Percentiles rank a stretch among this genome's conserved stretches.
phyloP scores from a whole-genome alignment of 2,888 invertebrate genomes.

The Lasioglossum zephyrum region DNA sequence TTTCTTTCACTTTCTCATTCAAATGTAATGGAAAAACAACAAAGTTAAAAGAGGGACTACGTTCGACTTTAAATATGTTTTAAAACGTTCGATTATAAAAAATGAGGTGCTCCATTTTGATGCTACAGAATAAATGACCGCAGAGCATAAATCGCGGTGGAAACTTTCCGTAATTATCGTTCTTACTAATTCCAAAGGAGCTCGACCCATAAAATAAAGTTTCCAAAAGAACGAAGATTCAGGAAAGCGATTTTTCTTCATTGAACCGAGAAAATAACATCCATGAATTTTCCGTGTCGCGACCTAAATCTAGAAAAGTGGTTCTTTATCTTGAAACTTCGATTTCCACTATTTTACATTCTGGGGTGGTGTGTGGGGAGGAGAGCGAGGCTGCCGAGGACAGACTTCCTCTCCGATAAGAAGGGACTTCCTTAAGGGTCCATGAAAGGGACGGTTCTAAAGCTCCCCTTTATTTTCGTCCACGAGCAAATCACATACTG shows the following conservation, averaged over 20 bases:
- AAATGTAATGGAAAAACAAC: no score
- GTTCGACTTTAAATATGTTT: no score
- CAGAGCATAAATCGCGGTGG: background rate
- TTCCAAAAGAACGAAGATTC: background rate
- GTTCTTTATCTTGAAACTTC: background rate
- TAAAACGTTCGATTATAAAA: no score
- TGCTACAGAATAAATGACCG: background rate
- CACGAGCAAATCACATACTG: constrained; percentile 40
- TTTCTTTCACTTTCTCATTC: no score
- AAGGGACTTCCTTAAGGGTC: constrained; percentile 24
- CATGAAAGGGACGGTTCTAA: background rate
- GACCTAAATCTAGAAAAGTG: constrained; percentile 5
- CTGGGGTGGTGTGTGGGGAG: background rate
- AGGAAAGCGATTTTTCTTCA: background rate
- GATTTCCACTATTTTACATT: constrained; percentile 8
- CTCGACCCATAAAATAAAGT: background rate
- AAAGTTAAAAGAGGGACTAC: no score
- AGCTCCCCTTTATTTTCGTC: constrained; percentile 46
- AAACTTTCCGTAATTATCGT: background rate
- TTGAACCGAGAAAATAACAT: background rate
- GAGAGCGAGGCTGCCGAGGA: background rate
- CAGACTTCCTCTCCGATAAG: background rate
- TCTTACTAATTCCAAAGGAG: background rate
- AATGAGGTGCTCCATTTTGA: background rate
- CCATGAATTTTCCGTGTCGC: background rate